These are phyloP conservation scores for Acanthosepion lycidas DNA, from an alignment of 2,888 invertebrate species.

Conservation along the genomic window DNA sequence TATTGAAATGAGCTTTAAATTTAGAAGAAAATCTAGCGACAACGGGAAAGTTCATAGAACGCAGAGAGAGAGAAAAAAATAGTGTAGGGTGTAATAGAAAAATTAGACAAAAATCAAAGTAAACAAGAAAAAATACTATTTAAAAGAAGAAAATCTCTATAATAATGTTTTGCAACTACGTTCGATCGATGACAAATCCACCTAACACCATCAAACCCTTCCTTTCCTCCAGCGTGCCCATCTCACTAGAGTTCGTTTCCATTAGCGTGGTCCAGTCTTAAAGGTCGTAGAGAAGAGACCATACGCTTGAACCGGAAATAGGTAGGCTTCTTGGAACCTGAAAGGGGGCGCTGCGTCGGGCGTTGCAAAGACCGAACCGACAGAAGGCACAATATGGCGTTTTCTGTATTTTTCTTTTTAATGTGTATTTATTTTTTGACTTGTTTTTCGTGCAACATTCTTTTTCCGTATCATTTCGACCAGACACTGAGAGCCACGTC, in stretches of 20 bases:
- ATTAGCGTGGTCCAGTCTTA: slow-evolving; percentile 33
- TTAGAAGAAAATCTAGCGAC: not conserved
- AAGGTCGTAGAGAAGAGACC: not conserved
- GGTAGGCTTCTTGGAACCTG: not conserved
- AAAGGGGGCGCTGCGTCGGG: not conserved
- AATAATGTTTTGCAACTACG: not conserved
- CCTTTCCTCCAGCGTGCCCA: not conserved
- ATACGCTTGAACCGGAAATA: not conserved
- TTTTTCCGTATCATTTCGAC: not conserved
- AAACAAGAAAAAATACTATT: too few relatives aligned
- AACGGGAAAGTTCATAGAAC: not conserved
- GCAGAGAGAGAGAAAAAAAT: not conserved
- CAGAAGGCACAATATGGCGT: not conserved
- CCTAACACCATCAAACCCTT: not conserved
- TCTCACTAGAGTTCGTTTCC: not conserved
- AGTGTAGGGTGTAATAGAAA: not conserved
- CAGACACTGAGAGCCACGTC: not conserved
- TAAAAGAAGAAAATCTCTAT: not conserved
- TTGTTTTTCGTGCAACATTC: not conserved
- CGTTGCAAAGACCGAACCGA: not conserved
- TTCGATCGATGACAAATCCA: not conserved
- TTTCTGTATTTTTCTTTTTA: not conserved
- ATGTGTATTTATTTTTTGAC: not conserved
- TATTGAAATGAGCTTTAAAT: too few relatives aligned
- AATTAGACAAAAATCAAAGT: too few relatives aligned